phyloP scores from a whole-genome alignment of 37 sponge, comb jelly and placozoan species.

The Chondrosia reniformis region DNA sequence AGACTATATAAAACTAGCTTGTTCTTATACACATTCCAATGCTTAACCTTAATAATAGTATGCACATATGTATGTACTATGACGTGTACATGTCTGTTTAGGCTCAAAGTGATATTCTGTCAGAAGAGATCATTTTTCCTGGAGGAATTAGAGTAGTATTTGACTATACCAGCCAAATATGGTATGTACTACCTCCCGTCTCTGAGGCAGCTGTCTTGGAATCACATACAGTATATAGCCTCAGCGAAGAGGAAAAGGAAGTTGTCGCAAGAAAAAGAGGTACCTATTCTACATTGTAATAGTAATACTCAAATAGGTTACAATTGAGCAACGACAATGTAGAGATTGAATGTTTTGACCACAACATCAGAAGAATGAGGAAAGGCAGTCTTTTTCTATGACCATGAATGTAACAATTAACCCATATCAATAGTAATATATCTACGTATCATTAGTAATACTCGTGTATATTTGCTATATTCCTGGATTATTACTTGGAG shows the following conservation, averaged over 20 bases:
- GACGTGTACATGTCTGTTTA: background rate
- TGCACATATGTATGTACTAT: background rate
- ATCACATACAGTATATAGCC: background rate
- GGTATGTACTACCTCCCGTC: slow-evolving; percentile 64
- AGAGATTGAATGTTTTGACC: too few relatives aligned
- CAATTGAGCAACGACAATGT: too few relatives aligned
- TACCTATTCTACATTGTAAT: background rate
- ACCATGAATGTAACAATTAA: too few relatives aligned
- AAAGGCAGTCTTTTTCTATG: too few relatives aligned
- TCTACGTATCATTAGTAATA: too few relatives aligned
- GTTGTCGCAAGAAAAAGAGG: slow-evolving; percentile 4
- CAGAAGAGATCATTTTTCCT: slow-evolving; percentile 21
- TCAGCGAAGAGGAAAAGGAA: background rate
- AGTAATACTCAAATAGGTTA: background rate
- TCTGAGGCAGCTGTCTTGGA: background rate
- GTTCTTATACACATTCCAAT: background rate
- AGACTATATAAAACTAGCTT: too few relatives aligned
- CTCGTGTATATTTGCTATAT: too few relatives aligned
- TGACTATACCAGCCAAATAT: slow-evolving; percentile 64
- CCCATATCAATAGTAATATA: too few relatives aligned
- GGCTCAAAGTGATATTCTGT: background rate
- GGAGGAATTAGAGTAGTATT: slow-evolving; percentile 65
- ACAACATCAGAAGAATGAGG: too few relatives aligned
- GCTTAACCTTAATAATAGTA: background rate
- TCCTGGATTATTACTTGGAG: too few relatives aligned